Evolutionary conservation across 2,888 invertebrate species (phyloP).

Genomic region (Onthophagus sagittarius): DNA sequence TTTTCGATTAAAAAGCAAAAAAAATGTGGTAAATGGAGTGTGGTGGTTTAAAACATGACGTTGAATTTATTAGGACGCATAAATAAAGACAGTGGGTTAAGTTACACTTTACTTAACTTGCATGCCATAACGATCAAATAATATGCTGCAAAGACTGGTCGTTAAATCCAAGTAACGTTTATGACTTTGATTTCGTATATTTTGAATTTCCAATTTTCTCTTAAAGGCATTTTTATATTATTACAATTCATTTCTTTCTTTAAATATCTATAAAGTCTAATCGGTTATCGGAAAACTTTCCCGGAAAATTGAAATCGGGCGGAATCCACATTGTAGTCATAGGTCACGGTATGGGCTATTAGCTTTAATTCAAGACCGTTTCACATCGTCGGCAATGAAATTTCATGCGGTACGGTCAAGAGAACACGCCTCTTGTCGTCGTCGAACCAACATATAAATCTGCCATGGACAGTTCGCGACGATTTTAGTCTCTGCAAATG

Average conservation of each 20-base stretch:
- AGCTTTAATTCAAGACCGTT: background rate
- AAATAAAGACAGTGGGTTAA: background rate
- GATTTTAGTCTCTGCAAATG: conserved; percentile 7
- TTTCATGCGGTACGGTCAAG: conserved; percentile 4
- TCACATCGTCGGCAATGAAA: background rate
- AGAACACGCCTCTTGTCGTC: background rate
- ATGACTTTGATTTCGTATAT: background rate
- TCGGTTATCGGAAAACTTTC: background rate
- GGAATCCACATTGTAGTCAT: background rate
- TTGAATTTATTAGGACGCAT: background rate
- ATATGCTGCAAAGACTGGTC: background rate
- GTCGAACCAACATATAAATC: background rate
- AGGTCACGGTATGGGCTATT: background rate
- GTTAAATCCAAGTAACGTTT: background rate
- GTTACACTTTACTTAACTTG: background rate
- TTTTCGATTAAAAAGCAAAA: no score
- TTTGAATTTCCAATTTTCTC: background rate
- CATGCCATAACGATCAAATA: background rate
- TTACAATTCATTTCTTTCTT: background rate
- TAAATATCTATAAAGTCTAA: background rate
- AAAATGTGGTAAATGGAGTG: background rate
- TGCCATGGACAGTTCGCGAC: background rate
- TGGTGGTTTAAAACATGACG: background rate
- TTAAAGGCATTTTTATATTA: no score
- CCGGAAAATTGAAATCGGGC: background rate